phyloP scores from a whole-genome alignment of 2,113 vertebrate species.

The Podiceps cristatus region DNA sequence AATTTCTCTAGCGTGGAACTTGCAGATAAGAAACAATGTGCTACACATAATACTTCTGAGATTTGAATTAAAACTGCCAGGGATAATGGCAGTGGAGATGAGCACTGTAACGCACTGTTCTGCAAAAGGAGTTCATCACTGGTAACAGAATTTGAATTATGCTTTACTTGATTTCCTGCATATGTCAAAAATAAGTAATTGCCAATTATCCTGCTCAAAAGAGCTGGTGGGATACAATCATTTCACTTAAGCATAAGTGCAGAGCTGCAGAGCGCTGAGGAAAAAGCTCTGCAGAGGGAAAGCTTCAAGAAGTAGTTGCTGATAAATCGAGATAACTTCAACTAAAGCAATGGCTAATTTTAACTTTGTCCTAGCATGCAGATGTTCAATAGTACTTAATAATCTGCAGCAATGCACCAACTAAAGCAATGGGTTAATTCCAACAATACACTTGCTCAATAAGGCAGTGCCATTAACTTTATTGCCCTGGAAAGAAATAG shows the following conservation, averaged over 20 bases:
- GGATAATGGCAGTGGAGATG: conserved; percentile 30
- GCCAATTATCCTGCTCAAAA: conserved; percentile 64
- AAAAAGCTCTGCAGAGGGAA: neutral
- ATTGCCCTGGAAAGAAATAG: neutral
- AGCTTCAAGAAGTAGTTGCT: conserved; percentile 10
- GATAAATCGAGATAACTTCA: conserved; percentile 8
- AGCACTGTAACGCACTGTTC: conserved; percentile 1
- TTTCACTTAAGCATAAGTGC: conserved; percentile 34
- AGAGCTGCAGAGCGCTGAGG: neutral
- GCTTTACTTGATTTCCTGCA: conserved; percentile 53
- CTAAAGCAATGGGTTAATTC: conserved; percentile 8
- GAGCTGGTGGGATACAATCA: conserved; percentile 46
- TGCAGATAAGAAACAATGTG: conserved; percentile 56
- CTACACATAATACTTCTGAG: conserved; percentile 47
- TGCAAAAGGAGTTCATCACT: conserved; percentile 26
- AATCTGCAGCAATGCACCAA: neutral
- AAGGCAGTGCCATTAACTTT: neutral
- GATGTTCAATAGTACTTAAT: neutral
- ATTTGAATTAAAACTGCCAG: conserved; percentile 48
- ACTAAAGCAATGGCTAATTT: conserved; percentile 1
- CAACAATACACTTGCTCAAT: neutral
- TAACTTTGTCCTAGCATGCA: neutral
- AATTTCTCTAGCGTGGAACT: conserved; percentile 10
- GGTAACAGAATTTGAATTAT: conserved; percentile 58
- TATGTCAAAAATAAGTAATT: conserved; percentile 69